A percentile compares a stretch with the other conserved stretches of the same genome.
Conservation (phyloP, 2,797 vertebrate species). For the Cynopterus sphinx region DNA sequence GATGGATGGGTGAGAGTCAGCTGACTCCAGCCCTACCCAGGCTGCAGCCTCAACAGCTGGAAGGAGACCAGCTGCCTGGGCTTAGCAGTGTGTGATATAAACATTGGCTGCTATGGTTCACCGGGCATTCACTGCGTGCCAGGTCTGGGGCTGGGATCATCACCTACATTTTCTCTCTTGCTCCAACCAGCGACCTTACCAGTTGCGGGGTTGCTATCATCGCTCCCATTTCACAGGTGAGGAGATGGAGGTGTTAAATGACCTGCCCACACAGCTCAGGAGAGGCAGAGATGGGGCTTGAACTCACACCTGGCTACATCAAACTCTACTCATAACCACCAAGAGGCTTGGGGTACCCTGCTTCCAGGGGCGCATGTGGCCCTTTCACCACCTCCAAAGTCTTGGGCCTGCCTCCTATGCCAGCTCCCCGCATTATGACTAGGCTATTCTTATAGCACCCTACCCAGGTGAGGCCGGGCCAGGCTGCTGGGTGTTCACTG, state of each 20-base stretch:
- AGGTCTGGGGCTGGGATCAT: not conserved
- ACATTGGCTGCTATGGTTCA: too few relatives aligned
- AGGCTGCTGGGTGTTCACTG: not conserved
- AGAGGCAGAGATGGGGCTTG: not conserved
- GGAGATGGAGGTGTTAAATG: not conserved
- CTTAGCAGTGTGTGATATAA: not conserved
- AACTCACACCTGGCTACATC: not conserved
- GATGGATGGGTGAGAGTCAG: not conserved
- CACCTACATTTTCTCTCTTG: rapidly evolving
- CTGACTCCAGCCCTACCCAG: not conserved
- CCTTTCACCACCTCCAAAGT: not conserved
- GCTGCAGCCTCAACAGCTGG: not conserved
- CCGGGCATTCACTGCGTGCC: rapidly evolving
- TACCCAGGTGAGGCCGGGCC: not conserved
- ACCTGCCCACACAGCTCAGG: not conserved
- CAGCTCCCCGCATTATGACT: not conserved
- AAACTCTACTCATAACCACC: not conserved
- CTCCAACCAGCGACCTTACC: not conserved
- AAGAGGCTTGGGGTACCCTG: not conserved
- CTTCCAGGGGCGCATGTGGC: not conserved
- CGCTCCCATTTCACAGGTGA: not conserved
- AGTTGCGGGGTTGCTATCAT: not conserved
- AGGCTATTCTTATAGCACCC: not conserved
- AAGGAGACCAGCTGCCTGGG: not conserved
- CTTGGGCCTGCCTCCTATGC: not conserved